phyloP scores from a whole-genome alignment of 2,797 vertebrate species.

The Hapalemur alaotrensis region DNA sequence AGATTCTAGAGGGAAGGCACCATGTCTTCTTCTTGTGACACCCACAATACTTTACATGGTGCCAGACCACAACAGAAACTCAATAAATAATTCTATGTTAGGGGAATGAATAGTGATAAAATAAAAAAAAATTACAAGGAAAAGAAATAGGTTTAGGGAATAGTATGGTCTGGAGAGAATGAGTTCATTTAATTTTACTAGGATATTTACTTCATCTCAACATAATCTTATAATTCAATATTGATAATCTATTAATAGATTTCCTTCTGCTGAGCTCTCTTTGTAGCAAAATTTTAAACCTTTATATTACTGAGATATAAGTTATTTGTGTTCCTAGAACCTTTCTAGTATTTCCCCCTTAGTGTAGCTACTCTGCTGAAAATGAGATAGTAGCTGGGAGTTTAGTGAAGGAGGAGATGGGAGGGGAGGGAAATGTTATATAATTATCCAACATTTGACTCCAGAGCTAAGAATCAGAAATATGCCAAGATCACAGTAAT shows the following conservation, averaged over 20 bases:
- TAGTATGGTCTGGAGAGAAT: not conserved
- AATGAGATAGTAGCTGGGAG: constrained; percentile 30
- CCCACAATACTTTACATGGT: not conserved
- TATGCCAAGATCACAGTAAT: constrained; percentile 77
- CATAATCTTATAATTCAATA: constrained; percentile 16
- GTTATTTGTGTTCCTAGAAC: constrained; percentile 17
- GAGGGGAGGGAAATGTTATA: not conserved
- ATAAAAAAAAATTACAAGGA: not conserved
- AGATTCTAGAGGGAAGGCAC: not conserved
- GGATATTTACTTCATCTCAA: not conserved
- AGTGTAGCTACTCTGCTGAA: not conserved
- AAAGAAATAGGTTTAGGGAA: not conserved
- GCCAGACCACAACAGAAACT: not conserved
- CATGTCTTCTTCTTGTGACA: not conserved
- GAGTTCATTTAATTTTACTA: constrained; percentile 20
- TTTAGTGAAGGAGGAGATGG: not conserved
- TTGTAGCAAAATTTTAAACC: not conserved
- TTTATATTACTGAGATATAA: not conserved
- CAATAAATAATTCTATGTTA: not conserved
- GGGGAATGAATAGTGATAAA: not conserved
- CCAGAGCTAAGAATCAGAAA: constrained; percentile 65
- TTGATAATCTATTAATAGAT: not conserved
- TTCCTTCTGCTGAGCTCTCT: not conserved
- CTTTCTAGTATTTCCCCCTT: not conserved
- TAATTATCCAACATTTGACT: constrained; percentile 50